These are phyloP conservation scores for Herminia tarsipennalis DNA, from an alignment of 2,888 invertebrate species.

Conservation along the genomic window DNA sequence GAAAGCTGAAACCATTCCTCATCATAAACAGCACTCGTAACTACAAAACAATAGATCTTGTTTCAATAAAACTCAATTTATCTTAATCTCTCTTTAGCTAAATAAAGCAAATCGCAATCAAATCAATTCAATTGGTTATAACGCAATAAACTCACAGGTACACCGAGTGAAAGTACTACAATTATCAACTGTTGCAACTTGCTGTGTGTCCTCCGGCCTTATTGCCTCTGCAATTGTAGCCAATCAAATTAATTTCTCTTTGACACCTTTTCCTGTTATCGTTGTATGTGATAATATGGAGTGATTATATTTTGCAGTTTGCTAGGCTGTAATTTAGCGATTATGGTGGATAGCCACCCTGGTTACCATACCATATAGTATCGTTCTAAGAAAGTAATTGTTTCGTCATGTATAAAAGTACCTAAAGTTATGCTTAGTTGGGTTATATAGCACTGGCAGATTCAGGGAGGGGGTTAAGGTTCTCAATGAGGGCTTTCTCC, in stretches of 20 bases:
- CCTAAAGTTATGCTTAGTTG: too few species aligned
- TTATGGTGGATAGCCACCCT: too few species aligned
- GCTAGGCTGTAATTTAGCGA: neutral
- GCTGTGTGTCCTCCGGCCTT: constrained; percentile 40
- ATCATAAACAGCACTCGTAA: neutral
- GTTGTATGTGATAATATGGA: constrained; percentile 14
- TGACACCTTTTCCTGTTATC: constrained; percentile 49
- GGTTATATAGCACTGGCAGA: too few species aligned
- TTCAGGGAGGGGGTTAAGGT: too few species aligned
- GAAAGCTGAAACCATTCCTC: neutral
- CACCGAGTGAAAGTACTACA: constrained; percentile 48
- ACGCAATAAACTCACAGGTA: constrained; percentile 35
- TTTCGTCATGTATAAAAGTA: too few species aligned
- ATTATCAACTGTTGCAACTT: constrained; percentile 44
- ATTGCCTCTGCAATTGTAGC: constrained; percentile 43
- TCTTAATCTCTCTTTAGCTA: constrained; percentile 18
- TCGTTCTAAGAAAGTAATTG: too few species aligned
- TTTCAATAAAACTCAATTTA: constrained; percentile 8
- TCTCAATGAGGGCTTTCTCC: too few species aligned
- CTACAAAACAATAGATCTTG: neutral
- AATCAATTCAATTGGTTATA: constrained; percentile 40
- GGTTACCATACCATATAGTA: too few species aligned
- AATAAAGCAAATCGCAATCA: constrained; percentile 35
- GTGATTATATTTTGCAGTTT: constrained; percentile 1
- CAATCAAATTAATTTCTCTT: constrained; percentile 50